These are phyloP conservation scores for Littorina saxatilis DNA, from an alignment of 1,140 invertebrate species.

Conservation along the genomic window DNA sequence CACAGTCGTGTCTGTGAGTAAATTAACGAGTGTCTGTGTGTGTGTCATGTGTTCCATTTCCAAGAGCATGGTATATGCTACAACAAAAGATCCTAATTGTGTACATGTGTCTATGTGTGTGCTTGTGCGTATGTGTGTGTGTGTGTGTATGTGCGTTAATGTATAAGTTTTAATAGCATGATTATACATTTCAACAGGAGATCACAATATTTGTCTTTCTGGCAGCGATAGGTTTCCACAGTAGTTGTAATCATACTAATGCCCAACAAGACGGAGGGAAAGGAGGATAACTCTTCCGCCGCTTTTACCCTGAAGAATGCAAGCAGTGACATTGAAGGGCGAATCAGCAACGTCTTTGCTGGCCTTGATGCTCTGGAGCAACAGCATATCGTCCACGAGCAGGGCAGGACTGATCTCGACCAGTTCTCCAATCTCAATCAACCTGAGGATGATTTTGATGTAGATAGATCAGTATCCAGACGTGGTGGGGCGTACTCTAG, in stretches of 20 bases:
- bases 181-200: too few species aligned
- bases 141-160: not conserved
- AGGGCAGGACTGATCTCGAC: constrained; percentile 34
- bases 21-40: too few species aligned
- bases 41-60: too few species aligned
- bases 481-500: too few species aligned
- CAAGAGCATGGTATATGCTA: too few species aligned
- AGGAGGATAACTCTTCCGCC: not conserved
- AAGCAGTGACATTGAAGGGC: constrained; percentile 42
- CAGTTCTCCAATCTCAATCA: not conserved
- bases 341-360: constrained; percentile 56
- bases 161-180: constrained; percentile 8
- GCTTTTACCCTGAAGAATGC: constrained; percentile 39
- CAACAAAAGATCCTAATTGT: too few species aligned
- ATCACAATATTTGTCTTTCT: not conserved
- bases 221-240: not conserved
- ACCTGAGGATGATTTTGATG: not conserved
- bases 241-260: too few species aligned
- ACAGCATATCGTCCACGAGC: constrained; percentile 53
- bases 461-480: too few species aligned
- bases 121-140: not conserved
- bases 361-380: constrained; percentile 53
- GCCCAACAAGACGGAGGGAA: not conserved
- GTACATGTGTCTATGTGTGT: too few species aligned
- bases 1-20: too few species aligned